Conservation (phyloP, 2,888 invertebrate genomes). For the Hofmannophila pseudospretella region DNA sequence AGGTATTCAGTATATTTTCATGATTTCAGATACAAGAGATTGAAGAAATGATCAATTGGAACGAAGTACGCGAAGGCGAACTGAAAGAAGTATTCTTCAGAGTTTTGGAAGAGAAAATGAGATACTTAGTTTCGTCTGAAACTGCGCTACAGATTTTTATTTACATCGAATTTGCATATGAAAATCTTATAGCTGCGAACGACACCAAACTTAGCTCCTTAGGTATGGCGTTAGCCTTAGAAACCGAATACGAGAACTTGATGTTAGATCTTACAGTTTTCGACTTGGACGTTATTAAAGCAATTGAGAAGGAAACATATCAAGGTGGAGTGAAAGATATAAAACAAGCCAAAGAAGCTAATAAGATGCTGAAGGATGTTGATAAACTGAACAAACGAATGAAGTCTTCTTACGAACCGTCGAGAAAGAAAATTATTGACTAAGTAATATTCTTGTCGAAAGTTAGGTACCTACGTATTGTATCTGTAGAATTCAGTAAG, state of each 20-base stretch:
- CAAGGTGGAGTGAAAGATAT: slow-evolving; percentile 45
- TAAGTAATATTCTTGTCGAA: background rate
- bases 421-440: slow-evolving; percentile 25
- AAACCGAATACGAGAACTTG: slow-evolving; percentile 66
- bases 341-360: slow-evolving; percentile 52
- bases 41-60: slow-evolving; percentile 44
- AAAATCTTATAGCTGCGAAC: slow-evolving; percentile 78
- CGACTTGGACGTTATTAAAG: slow-evolving; percentile 51
- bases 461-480: background rate
- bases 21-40: slow-evolving; percentile 47
- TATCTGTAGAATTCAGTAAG: no score
- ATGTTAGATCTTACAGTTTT: slow-evolving; percentile 58
- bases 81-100: slow-evolving; percentile 54
- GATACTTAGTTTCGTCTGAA: slow-evolving; percentile 75
- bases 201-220: slow-evolving; percentile 77
- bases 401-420: slow-evolving; percentile 56
- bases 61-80: slow-evolving; percentile 50
- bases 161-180: slow-evolving; percentile 82
- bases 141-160: slow-evolving; percentile 78
- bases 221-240: slow-evolving; percentile 80
- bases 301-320: slow-evolving; percentile 59
- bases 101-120: slow-evolving; percentile 63
- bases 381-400: slow-evolving; percentile 59
- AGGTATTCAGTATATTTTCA: slow-evolving; percentile 1
- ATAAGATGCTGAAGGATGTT: slow-evolving; percentile 56